Base-by-base conservation (phyloP, 1,140 invertebrate species). In the Musca vetustissima region DNA sequence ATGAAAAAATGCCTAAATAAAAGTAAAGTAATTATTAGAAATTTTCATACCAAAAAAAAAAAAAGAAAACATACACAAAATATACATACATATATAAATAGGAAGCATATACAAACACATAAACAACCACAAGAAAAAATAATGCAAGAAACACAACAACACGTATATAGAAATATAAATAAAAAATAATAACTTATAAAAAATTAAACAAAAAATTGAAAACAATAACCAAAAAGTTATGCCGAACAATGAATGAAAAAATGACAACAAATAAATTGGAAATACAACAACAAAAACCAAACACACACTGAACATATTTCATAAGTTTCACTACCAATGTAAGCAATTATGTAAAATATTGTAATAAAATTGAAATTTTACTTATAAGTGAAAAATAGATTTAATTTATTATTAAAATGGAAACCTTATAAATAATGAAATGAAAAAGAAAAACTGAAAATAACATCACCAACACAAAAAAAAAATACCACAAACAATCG, bases 301-400 rank as follows among this genome's bases (percentile, higher is more conserved):
- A 52, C n/a, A 19, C 17, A n/a, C 21, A 52, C 17, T 52, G 17
- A 52, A 19, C 21, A 43, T 61, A 36, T 24, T 17, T 61, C 28
- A 19, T 61, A 36, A 61, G 57, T 61, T 43, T 17, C n/a, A 61
- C 17, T 36, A 32, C 14, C 19, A 61, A 19, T 17, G n/a, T 61
- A 61, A 61, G 57, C 28, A 61, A 61, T 36, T 61, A 61, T 61
- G 57, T 61, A 61, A 61, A 61, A 61, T 61, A 61, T 43, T 61
- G 57, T 61, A 61, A 36, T 32, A 61, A 28, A 28, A 57, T 28
- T 57, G 36, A 43, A 43, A 43, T 43, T 6, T 43, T 9, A 43
- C 13, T 43, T 43, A 2, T 43, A 43, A 43, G 36, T 43, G 36
- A 43, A n/a, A n/a, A n/a, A 9, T 43, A 43, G 36, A 43, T 43